Percentiles rank a stretch among this genome's conserved stretches.
phyloP scores from a whole-genome alignment of 1,140 invertebrate genomes.

The Drosophila cardini region DNA sequence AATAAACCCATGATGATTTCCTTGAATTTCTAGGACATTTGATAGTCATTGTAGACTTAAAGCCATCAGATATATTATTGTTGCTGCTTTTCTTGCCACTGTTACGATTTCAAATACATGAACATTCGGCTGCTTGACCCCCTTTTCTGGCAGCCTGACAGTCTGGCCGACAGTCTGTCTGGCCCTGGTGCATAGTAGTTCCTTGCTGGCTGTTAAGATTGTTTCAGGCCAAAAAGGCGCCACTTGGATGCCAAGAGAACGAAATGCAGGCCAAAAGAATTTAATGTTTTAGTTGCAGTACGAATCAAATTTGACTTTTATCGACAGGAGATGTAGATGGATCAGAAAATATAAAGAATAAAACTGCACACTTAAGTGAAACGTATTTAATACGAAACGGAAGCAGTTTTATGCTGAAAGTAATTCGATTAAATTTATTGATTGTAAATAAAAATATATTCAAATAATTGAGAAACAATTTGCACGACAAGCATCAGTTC shows the following conservation, averaged over 20 bases:
- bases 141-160: constrained; percentile 58
- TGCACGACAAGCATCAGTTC: background rate
- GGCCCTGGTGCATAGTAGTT: constrained; percentile 55
- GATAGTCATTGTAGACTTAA: background rate
- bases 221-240: constrained; percentile 54
- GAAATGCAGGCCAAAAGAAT: constrained; percentile 38
- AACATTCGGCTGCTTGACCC: constrained; percentile 48
- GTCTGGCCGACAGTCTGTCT: constrained; percentile 56
- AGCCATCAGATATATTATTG: background rate
- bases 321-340: background rate
- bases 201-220: constrained; percentile 48
- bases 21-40: background rate
- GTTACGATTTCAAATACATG: constrained; percentile 50
- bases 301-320: constrained; percentile 1
- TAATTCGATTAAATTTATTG: too few species aligned
- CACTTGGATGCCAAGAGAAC: constrained; percentile 50
- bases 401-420: background rate
- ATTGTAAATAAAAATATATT: background rate
- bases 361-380: too few species aligned
- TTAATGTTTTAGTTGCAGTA: constrained; percentile 20
- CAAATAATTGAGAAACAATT: constrained; percentile 19
- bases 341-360: too few species aligned
- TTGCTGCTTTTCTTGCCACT: constrained; percentile 16
- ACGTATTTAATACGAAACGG: background rate
- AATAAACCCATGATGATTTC: too few species aligned